These are phyloP conservation scores for Cyphomyrmex costatus DNA, from an alignment of 1,140 invertebrate species.

Conservation along the genomic window DNA sequence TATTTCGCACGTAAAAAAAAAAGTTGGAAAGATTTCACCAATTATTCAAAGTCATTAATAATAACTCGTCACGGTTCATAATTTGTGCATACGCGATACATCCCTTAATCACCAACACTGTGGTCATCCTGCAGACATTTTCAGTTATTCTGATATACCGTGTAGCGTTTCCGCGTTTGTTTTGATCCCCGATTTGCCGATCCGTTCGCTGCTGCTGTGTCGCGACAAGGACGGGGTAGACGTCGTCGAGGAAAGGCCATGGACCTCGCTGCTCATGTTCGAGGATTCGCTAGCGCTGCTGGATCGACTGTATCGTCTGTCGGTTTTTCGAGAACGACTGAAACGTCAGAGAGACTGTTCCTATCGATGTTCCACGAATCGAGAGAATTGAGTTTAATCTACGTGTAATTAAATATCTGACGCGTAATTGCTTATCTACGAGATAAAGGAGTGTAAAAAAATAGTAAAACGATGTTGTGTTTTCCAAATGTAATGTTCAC, in stretches of 20 bases:
- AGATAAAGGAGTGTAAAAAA: slow-evolving; percentile 14
- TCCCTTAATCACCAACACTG: not conserved
- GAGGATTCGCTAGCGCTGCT: slow-evolving; percentile 85
- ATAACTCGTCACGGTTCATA: not conserved
- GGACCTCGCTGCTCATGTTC: slow-evolving; percentile 85
- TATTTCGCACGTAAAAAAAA: not conserved
- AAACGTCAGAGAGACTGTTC: slow-evolving; percentile 60
- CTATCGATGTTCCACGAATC: slow-evolving; percentile 21
- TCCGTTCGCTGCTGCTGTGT: slow-evolving; percentile 84
- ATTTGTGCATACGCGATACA: not conserved
- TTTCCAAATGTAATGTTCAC: not conserved
- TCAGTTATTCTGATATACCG: slow-evolving; percentile 72
- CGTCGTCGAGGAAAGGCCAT: slow-evolving; percentile 84
- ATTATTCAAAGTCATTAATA: not conserved
- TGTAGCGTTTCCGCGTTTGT: slow-evolving; percentile 71
- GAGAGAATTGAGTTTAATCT: slow-evolving; percentile 24
- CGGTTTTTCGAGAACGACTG: slow-evolving; percentile 82
- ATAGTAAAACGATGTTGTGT: not conserved
- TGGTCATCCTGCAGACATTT: not conserved
- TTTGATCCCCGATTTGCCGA: slow-evolving; percentile 79
- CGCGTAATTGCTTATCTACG: not conserved
- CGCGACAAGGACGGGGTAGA: slow-evolving; percentile 84
- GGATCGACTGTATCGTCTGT: slow-evolving; percentile 83
- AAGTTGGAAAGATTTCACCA: not conserved
- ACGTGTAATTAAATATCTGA: not conserved